These are phyloP conservation scores for Lacerta viridis DNA, from an alignment of 2,797 vertebrate species.

Conservation along the genomic window DNA sequence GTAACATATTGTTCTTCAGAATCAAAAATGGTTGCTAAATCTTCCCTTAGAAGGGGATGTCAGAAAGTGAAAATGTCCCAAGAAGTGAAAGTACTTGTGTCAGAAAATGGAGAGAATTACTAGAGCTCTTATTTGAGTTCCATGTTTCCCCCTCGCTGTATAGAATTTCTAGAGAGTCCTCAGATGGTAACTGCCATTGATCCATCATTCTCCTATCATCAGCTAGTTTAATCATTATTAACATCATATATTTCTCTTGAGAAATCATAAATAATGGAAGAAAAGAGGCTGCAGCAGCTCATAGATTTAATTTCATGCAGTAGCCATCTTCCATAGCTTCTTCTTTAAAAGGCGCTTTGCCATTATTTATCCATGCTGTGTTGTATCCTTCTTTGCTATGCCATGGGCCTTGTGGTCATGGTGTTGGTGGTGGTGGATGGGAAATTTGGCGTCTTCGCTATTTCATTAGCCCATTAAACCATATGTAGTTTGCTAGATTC, in stretches of 20 bases:
- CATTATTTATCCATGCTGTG: neutral
- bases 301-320: conserved; percentile 28
- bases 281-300: conserved; percentile 1
- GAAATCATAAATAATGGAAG: conserved; percentile 35
- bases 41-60: neutral
- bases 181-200: conserved; percentile 39
- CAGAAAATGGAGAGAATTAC: conserved; percentile 9
- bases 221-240: conserved; percentile 36
- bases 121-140: conserved; percentile 30
- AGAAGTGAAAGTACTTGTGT: neutral
- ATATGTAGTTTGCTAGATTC: neutral
- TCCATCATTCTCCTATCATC: conserved; percentile 35
- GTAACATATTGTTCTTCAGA: neutral
- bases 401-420: neutral
- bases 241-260: conserved; percentile 16
- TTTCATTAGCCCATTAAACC: neutral
- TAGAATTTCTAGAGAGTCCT: conserved; percentile 49
- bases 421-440: neutral
- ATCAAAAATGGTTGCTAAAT: neutral
- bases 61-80: conserved; percentile 9
- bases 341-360: conserved; percentile 22
- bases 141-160: conserved; percentile 37
- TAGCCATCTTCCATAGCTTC: neutral
- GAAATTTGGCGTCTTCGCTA: no score
- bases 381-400: conserved; percentile 1